Evolutionary conservation across 2,113 vertebrate genomes (phyloP), one percentile per base, ranked within the genome.

Genomic region (Chaetura pelagica): DNA sequence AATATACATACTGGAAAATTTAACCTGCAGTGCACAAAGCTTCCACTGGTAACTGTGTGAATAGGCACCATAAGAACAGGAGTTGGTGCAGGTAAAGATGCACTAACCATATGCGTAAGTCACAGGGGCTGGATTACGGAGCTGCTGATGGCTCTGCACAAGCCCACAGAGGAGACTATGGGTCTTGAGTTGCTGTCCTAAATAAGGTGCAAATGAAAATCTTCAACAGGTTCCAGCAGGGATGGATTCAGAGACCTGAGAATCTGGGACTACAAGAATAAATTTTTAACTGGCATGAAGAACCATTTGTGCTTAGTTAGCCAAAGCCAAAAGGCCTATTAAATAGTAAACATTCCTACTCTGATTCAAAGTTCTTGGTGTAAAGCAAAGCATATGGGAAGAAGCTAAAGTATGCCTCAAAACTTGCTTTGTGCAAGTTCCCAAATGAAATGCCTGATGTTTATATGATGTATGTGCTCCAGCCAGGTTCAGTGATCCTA

Each of bases 221-320:
- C 7, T 51, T 85, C 34, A 24, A 0, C 35, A 49, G 13, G 21
- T 69, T 90, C 44, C 48, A 49, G 32, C 29, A 71, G 6, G 35
- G n/a, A 15, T 35, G 46, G 81, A 42, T 67, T 88, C 3, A 5
- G 42, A 76, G 42, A 86, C 64, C 29, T 90, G 61, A 71, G 48
- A 55, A 52, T 77, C 61, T 67, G 68, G 4, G 18, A 17, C 59
- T 76, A 62, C 55, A 55, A 44, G 40, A 86, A 61, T 17, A 20
- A 58, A 26, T 82, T 81, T 84, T 68, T 73, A 76, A 78, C 32
- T 32, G 64, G 74, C 16, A 66, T 73, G 12, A 81, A 90, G 51
- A 91, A 55, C 18, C 21, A 27, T 67, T 94, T 88, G 48, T 87
- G 29, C 44, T 83, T 90, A 78, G 71, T 78, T 88, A 93, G 82